Evolutionary conservation across 2,888 invertebrate species (phyloP).

Genomic region (Rapana venosa): DNA sequence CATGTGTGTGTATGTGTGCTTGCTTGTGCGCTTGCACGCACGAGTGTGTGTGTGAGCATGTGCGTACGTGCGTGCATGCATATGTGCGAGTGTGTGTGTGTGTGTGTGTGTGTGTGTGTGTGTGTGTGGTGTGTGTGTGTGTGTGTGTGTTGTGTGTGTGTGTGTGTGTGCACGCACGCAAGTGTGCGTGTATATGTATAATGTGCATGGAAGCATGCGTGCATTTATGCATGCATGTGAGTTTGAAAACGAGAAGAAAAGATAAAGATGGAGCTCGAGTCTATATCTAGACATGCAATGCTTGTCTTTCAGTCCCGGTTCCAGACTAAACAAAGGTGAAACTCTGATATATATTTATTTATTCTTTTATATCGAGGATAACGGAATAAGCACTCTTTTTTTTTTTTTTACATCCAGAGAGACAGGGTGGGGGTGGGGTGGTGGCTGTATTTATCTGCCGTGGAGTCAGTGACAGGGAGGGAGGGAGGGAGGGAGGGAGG

Average conservation of each 20-base stretch:
- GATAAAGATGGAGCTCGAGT: too few relatives aligned
- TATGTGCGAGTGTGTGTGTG: slow-evolving; percentile 1
- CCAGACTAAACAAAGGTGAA: not conserved
- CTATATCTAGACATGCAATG: not conserved
- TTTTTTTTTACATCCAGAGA: too few relatives aligned
- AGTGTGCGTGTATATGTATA: not conserved
- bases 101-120: not conserved
- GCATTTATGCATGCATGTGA: not conserved
- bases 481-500: too few relatives aligned
- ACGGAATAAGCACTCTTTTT: too few relatives aligned
- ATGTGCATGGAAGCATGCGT: not conserved
- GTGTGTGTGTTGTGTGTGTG: not conserved
- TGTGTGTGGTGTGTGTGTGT: not conserved
- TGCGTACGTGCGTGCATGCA: not conserved
- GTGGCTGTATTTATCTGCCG: too few relatives aligned
- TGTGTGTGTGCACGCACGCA: not conserved
- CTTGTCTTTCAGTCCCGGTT: not conserved
- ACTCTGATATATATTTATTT: not conserved
- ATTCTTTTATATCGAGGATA: too few relatives aligned
- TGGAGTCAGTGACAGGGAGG: too few relatives aligned
- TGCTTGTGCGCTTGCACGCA: not conserved
- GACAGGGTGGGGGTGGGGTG: not conserved
- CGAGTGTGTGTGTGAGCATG: not conserved
- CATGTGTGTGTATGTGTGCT: not conserved
- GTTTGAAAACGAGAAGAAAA: too few relatives aligned